Evolutionary conservation across 2,113 vertebrate species (phyloP), one percentile per base, ranked within the genome.

Genomic region (Burhinus bistriatus): DNA sequence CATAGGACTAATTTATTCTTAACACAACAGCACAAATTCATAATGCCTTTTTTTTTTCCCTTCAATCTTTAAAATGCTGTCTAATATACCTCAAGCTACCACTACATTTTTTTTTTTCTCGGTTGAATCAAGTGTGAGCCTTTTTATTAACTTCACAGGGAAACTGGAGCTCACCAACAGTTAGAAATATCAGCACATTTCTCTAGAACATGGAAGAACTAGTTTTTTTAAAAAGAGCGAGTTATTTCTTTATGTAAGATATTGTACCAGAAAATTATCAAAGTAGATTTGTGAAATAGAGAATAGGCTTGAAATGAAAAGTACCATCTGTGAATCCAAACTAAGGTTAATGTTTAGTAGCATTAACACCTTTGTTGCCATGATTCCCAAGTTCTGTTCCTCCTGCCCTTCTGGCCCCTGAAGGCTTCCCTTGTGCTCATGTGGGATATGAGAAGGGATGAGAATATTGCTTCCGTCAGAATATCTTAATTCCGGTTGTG

Each of bases 1-100:
- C 57, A 92, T 93, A 51, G 58, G 40, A 94, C 64, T 93, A 57
- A 71, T 83, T 96, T 95, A 38, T 75, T 76, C 76, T 81, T 90
- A 94, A 94, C 45, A 89, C 23, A 34, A 38, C 47, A 61, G n/a
- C 15, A 44, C 9, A 65, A 89, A 92, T 93, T 79, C 75, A 62
- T 92, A 83, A 44, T 83, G 15, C 8, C 42, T 65, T 76, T 71
- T 83, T 51, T 44, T 32, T 86, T 47, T 40, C 2, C 2, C 32
- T 29, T 93, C 72, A 76, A 3, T 77, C 23, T 90, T 61, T 52
- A 87, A 92, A 89, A 90, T 81, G 34, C 57, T 93, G 27, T 62
- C n/a, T 66, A 72, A 83, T 65, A 26, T 47, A 72, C 40, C 9
- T 93, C 32, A 76, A 78, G 72, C 20, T 86, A 49, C 9, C 47